Conservation (phyloP, 1,140 invertebrate genomes). For the Euura lappo region DNA sequence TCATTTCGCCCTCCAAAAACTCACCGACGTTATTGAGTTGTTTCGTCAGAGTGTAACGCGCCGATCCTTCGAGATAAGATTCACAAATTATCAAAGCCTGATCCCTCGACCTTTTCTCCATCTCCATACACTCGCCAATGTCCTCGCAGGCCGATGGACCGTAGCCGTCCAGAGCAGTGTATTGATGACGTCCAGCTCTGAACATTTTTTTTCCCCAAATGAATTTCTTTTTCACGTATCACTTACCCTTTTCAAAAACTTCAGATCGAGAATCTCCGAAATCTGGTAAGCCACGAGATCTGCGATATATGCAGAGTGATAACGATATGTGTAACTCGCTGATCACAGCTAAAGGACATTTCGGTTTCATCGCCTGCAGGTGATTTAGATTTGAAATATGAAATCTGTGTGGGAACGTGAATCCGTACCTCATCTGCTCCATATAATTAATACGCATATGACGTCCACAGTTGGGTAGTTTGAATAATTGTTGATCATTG, state of each 20-base stretch:
- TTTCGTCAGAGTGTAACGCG: slow-evolving; percentile 76
- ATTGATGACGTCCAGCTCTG: slow-evolving; percentile 70
- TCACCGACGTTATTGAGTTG: slow-evolving; percentile 79
- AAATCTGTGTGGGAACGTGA: not conserved
- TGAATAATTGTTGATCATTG: not conserved
- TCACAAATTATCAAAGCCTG: slow-evolving; percentile 68
- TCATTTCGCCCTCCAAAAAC: slow-evolving; percentile 17
- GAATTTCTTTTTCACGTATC: too few relatives aligned
- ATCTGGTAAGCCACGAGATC: too few relatives aligned
- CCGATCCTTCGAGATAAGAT: slow-evolving; percentile 68
- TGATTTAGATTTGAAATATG: too few relatives aligned
- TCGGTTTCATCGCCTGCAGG: too few relatives aligned
- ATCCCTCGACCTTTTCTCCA: slow-evolving; percentile 69
- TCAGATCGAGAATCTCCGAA: too few relatives aligned
- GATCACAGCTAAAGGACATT: too few relatives aligned
- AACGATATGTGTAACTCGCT: too few relatives aligned
- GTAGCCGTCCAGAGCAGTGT: slow-evolving; percentile 70
- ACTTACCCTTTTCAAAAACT: too few relatives aligned
- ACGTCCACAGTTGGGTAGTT: not conserved
- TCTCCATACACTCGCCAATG: slow-evolving; percentile 66
- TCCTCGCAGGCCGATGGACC: slow-evolving; percentile 59
- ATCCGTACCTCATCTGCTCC: not conserved
- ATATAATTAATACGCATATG: not conserved
- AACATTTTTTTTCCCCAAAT: not conserved
- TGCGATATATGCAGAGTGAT: too few relatives aligned